These are phyloP conservation scores for Turritopsis dohrnii DNA, from an alignment of 30 jellyfish, hydroid and myxozoan genomes.

Conservation along the genomic window DNA sequence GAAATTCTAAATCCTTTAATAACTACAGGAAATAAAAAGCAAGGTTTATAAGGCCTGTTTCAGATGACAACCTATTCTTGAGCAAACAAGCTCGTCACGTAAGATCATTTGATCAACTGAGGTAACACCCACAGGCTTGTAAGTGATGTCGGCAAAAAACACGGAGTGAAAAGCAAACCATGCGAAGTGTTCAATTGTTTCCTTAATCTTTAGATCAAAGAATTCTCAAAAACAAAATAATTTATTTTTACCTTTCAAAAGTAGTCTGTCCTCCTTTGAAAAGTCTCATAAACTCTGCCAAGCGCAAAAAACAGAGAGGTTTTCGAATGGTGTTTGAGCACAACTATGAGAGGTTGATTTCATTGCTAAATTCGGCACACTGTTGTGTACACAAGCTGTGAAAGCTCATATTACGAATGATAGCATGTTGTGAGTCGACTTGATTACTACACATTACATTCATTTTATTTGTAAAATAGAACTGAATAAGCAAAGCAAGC, in stretches of 20 bases:
- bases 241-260: not conserved
- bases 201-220: too few relatives aligned
- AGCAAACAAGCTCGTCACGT: too few relatives aligned
- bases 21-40: too few relatives aligned
- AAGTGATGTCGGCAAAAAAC: too few relatives aligned
- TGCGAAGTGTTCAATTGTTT: too few relatives aligned
- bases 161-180: too few relatives aligned
- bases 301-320: not conserved
- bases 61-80: too few relatives aligned
- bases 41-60: too few relatives aligned
- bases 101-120: too few relatives aligned
- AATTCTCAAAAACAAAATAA: too few relatives aligned
- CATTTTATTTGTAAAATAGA: not conserved
- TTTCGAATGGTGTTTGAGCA: constrained; percentile 1
- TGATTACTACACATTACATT: not conserved
- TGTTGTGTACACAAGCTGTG: not conserved
- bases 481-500: not conserved
- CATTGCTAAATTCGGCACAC: constrained; percentile 13
- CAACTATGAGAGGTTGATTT: not conserved
- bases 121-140: too few relatives aligned
- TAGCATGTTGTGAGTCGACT: not conserved
- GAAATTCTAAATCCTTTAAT: too few relatives aligned
- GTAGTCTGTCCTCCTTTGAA: not conserved
- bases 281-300: not conserved
- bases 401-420: not conserved